These are phyloP conservation scores for Tolypeutes matacus DNA, from an alignment of 2,797 vertebrate genomes.

Conservation along the genomic window DNA sequence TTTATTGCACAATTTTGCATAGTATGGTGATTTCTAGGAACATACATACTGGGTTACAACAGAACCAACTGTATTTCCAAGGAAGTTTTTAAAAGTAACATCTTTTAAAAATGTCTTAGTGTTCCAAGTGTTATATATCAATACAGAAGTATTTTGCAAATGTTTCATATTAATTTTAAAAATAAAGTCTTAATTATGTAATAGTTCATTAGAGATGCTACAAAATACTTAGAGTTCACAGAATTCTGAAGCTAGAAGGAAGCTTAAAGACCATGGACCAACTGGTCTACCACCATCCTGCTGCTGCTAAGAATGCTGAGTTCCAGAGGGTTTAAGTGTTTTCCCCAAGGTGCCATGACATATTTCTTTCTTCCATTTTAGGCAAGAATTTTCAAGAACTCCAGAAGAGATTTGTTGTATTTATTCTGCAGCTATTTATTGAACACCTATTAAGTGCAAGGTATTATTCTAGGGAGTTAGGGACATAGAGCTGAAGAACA, in stretches of 20 bases:
- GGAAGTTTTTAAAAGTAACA: conserved; percentile 6
- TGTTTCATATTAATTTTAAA: conserved; percentile 24
- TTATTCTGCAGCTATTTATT: not conserved
- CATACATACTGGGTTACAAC: not conserved
- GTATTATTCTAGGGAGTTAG: not conserved
- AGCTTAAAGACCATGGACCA: not conserved
- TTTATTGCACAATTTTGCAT: not conserved
- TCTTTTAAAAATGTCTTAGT: conserved; percentile 18
- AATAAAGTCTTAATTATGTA: conserved; percentile 16
- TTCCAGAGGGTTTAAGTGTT: conserved; percentile 77
- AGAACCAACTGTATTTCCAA: not conserved
- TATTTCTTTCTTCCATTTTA: not conserved
- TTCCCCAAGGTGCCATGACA: not conserved
- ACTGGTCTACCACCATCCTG: not conserved
- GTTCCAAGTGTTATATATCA: not conserved
- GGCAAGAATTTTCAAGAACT: not conserved
- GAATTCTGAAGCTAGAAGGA: conserved; percentile 35
- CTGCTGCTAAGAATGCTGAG: conserved; percentile 84
- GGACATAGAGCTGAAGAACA: not conserved
- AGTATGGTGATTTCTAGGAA: not conserved
- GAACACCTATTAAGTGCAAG: not conserved
- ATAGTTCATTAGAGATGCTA: not conserved
- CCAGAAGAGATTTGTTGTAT: not conserved
- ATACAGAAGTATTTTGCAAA: not conserved
- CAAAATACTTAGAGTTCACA: conserved; percentile 1